Percentiles rank a stretch among this genome's conserved stretches.
Evolutionary conservation across 30 jellyfish, hydroid and myxozoan species (phyloP).

Genomic region (Hydractinia echinata): DNA sequence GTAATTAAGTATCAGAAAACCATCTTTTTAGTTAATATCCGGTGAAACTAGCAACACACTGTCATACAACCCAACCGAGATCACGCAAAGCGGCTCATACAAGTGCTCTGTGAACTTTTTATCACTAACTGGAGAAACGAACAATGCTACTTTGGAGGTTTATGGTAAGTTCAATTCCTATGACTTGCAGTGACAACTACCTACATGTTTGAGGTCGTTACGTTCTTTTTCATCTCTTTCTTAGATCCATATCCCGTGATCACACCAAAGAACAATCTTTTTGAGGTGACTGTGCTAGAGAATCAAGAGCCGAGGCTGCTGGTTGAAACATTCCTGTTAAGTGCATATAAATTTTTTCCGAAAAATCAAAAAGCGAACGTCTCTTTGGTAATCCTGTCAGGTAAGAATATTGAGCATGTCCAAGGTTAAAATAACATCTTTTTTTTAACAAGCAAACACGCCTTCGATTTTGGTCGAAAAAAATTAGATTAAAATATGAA

Average conservation of each 20-base stretch:
- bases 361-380: neutral
- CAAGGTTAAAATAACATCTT: too few relatives aligned
- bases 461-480: too few relatives aligned
- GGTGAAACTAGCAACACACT: conserved; percentile 51
- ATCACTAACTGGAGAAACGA: conserved; percentile 47
- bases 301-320: conserved; percentile 6
- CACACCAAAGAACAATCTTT: neutral
- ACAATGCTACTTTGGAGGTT: conserved; percentile 70
- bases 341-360: conserved; percentile 17
- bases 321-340: conserved; percentile 4
- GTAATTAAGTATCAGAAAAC: neutral
- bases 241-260: conserved; percentile 23
- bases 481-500: too few relatives aligned
- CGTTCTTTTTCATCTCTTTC: neutral
- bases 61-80: conserved; percentile 29
- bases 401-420: neutral
- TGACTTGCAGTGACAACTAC: neutral
- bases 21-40: conserved; percentile 39
- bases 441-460: too few relatives aligned
- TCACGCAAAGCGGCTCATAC: conserved; percentile 50
- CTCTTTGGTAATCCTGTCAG: neutral
- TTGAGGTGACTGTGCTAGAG: neutral
- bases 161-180: conserved; percentile 50
- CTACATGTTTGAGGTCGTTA: neutral
- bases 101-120: conserved; percentile 53